Percentiles rank a stretch among this genome's conserved stretches.
These are phyloP conservation scores for Rhinella marina DNA, from an alignment of 2,797 vertebrate species.

Conservation along the genomic window DNA sequence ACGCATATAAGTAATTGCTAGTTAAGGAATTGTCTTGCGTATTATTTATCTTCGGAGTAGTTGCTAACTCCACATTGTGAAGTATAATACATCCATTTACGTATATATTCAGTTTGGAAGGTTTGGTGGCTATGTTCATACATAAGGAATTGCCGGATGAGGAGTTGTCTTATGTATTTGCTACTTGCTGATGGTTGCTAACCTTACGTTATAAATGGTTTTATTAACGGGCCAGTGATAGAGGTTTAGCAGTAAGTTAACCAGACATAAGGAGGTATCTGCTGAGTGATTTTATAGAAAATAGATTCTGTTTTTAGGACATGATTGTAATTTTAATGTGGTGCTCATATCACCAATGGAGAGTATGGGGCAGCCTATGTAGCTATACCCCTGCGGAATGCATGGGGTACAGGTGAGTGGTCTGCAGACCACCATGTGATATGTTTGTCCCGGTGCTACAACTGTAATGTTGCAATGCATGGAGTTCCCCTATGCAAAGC, in stretches of 20 bases:
- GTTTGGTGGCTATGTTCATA: neutral
- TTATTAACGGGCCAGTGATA: neutral
- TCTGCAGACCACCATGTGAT: neutral
- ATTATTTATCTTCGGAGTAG: neutral
- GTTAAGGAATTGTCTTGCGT: neutral
- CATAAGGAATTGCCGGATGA: neutral
- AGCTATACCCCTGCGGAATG: neutral
- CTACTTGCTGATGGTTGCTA: neutral
- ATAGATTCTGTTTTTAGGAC: neutral
- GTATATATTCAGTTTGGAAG: neutral
- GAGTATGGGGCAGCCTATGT: neutral
- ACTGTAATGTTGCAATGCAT: neutral
- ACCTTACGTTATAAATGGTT: neutral
- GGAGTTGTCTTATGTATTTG: neutral
- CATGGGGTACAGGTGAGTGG: no score
- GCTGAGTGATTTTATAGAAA: neutral
- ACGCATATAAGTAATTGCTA: neutral
- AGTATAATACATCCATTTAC: neutral
- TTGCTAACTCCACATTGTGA: neutral
- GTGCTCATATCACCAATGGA: neutral
- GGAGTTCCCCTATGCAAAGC: no score
- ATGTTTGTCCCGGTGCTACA: neutral
- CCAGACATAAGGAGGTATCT: neutral
- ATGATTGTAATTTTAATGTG: neutral
- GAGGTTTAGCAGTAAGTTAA: neutral